phyloP scores from a whole-genome alignment of 2,113 vertebrate genomes.

The Chaenocephalus aceratus region DNA sequence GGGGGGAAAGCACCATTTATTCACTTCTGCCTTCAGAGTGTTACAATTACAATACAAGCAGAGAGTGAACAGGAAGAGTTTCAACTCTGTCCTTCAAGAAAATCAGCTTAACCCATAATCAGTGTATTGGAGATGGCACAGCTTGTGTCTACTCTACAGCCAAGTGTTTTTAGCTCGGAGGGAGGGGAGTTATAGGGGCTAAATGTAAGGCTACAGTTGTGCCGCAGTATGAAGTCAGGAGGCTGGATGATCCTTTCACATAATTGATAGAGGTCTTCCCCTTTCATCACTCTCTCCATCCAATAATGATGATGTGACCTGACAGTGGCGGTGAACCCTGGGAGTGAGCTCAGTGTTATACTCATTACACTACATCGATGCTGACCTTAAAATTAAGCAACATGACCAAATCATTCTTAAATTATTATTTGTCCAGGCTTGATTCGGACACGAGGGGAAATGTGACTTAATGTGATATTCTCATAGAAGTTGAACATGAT shows the following conservation, averaged over 20 bases:
- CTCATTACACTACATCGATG: neutral
- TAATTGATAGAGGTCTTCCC: constrained; percentile 46
- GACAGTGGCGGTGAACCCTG: constrained; percentile 17
- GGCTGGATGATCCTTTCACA: constrained; percentile 50
- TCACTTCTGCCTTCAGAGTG: constrained; percentile 15
- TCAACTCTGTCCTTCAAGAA: constrained; percentile 31
- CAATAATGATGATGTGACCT: constrained; percentile 41
- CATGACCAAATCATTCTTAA: neutral
- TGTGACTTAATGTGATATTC: neutral
- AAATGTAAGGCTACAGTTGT: constrained; percentile 16
- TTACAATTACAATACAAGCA: constrained; percentile 38
- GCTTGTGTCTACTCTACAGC: constrained; percentile 31
- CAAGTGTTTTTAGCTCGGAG: neutral
- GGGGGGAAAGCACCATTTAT: constrained; percentile 8
- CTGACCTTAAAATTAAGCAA: neutral
- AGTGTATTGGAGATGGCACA: constrained; percentile 19
- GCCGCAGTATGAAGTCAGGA: constrained; percentile 33
- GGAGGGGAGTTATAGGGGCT: constrained; percentile 1
- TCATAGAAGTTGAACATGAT: neutral
- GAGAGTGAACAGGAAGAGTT: neutral
- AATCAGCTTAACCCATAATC: constrained; percentile 60
- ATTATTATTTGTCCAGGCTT: neutral
- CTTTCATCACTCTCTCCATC: constrained; percentile 21
- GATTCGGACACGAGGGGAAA: neutral
- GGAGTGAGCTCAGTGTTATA: neutral